Evolutionary conservation across 2,113 vertebrate species (phyloP).

Genomic region (Regulus satrapa): DNA sequence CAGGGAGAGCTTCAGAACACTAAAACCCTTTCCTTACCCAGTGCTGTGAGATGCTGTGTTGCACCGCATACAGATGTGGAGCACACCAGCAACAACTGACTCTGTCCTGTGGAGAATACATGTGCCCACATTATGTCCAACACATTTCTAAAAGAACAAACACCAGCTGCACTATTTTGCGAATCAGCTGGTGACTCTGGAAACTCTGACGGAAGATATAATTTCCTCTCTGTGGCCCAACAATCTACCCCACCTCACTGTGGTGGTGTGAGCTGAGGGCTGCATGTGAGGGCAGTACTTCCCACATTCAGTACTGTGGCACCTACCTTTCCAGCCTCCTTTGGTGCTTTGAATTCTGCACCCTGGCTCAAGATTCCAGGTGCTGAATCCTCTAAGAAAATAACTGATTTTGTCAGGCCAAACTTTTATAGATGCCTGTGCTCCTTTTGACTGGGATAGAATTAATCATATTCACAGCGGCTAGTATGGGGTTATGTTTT

Average conservation of each 20-base stretch:
- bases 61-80: not conserved
- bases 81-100: not conserved
- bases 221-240: not conserved
- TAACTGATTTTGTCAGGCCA: not conserved
- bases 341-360: not conserved
- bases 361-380: not conserved
- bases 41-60: not conserved
- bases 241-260: accelerated
- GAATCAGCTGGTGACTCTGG: not conserved
- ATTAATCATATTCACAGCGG: not conserved
- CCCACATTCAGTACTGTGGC: accelerated
- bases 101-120: not conserved
- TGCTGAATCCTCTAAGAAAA: not conserved
- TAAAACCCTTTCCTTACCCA: not conserved
- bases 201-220: not conserved
- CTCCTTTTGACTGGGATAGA: not conserved
- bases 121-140: not conserved
- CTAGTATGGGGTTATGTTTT: not conserved
- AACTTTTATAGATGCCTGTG: not conserved
- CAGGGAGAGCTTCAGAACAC: not conserved
- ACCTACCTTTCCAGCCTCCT: not conserved
- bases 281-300: not conserved
- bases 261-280: not conserved
- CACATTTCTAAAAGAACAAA: not conserved
- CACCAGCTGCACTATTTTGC: not conserved